Conservation (phyloP, 1,140 invertebrate species). For the Globodera ellingtonae region DNA sequence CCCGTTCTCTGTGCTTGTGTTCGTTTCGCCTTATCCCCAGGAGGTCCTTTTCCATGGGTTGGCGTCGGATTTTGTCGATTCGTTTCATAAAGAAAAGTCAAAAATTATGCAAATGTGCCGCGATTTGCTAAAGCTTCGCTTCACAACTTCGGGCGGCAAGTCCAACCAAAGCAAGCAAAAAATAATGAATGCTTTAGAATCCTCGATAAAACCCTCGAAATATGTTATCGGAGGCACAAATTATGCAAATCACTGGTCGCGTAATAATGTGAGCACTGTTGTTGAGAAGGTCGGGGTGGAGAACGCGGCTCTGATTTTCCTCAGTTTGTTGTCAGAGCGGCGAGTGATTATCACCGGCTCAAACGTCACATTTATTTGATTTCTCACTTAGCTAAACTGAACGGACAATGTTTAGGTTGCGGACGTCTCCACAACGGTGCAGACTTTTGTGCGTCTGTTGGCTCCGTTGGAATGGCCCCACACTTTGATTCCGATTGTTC, state of each 20-base stretch:
- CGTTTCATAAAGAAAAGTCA: slow-evolving; percentile 38
- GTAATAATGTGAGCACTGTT: slow-evolving; percentile 23
- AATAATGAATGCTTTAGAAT: slow-evolving; percentile 25
- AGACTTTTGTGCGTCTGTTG: slow-evolving; percentile 46
- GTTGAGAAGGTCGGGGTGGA: slow-evolving; percentile 45
- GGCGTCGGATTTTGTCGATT: slow-evolving; percentile 41
- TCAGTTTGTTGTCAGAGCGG: slow-evolving; percentile 49
- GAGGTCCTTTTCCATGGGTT: slow-evolving; percentile 44
- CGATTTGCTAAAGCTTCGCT: slow-evolving; percentile 39
- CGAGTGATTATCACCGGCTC: slow-evolving; percentile 46
- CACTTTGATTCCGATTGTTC: slow-evolving; percentile 51
- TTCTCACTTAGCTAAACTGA: slow-evolving; percentile 8
- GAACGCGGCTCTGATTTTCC: slow-evolving; percentile 40
- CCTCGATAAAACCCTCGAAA: slow-evolving; percentile 15
- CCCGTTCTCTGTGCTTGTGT: slow-evolving; percentile 45
- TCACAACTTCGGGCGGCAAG: slow-evolving; percentile 42
- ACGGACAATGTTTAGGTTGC: slow-evolving; percentile 31
- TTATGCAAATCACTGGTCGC: slow-evolving; percentile 29
- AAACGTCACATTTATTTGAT: slow-evolving; percentile 31
- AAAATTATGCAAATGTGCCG: slow-evolving; percentile 36
- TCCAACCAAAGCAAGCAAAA: slow-evolving; percentile 24
- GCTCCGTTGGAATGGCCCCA: slow-evolving; percentile 50
- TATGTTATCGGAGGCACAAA: slow-evolving; percentile 28
- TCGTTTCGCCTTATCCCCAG: slow-evolving; percentile 42
- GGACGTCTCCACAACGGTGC: slow-evolving; percentile 43